Evolutionary conservation across 2,888 invertebrate species (phyloP), one percentile per base, ranked within the genome.

Genomic region (Hypsopygia costalis): DNA sequence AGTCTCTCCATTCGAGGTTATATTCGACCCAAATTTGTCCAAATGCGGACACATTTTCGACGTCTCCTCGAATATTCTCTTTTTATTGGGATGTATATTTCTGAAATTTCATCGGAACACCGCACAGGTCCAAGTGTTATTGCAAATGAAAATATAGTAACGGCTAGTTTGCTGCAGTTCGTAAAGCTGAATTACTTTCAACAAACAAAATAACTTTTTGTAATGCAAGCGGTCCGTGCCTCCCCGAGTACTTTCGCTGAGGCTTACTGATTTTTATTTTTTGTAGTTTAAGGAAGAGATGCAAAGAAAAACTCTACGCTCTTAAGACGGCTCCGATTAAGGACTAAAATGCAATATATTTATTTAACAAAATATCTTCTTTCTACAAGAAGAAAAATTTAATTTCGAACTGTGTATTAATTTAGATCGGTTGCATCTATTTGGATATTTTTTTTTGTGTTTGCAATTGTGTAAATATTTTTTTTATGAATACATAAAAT

Each of bases 51-150:
- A 78, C 75, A 80, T 77, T 79, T 76, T 74, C 73, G 58, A 64
- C 68, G 63, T 75, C 69, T 60, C 64, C 56, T 53, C 55, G 69
- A 72, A 71, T 63, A 76, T 66, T 77, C 69, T 66, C 58, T 68
- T 75, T 79, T 78, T 80, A 80, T 80, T 75, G 67, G 65, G 72
- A 76, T 70, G 65, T 74, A 76, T 75, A 78, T 74, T 76, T 74
- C 65, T 62, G 71, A 65, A 69, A 69, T 72, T 66, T 67, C 63
- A 69, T 70, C 60, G 62, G 52, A 49, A 61, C 56, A 58, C 58
- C 38, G 46, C 49, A 51, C 51, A 58, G 51, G 49, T 55, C 47
- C 12, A 46, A 67, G 60, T 66, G 65, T 68, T 71, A 73, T 70
- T 68, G 61, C 66, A 69, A 67, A 69, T 71, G 69, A 67, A 69